A percentile compares a stretch with the other conserved stretches of the same genome.
phyloP scores from a whole-genome alignment of 1,140 invertebrate genomes.

The Dolichoris vasculosae region DNA sequence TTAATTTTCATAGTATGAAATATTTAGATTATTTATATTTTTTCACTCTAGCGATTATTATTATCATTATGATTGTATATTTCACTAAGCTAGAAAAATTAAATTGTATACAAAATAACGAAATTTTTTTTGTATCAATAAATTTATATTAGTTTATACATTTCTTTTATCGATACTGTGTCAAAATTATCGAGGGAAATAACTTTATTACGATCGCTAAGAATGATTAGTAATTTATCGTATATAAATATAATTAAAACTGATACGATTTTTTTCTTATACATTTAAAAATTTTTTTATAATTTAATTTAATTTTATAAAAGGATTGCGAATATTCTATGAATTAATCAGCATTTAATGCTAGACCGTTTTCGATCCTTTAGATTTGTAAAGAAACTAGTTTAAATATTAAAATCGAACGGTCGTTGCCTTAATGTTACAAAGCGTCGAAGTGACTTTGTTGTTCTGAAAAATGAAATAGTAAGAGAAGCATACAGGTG shows the following conservation, averaged over 20 bases:
- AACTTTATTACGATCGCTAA: background rate
- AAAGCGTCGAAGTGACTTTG: too few relatives aligned
- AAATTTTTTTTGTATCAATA: too few relatives aligned
- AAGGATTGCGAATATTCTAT: background rate
- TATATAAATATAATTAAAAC: background rate
- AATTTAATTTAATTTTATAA: background rate
- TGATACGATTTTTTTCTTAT: too few relatives aligned
- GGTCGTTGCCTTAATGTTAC: too few relatives aligned
- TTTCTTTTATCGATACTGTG: background rate
- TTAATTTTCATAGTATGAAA: background rate
- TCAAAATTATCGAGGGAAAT: background rate
- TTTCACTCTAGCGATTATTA: too few relatives aligned
- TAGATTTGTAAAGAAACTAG: constrained; percentile 7
- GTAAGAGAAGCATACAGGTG: background rate
- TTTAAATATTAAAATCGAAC: too few relatives aligned
- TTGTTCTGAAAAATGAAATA: background rate
- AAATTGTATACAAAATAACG: too few relatives aligned
- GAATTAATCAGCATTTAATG: background rate
- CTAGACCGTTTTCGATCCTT: too few relatives aligned
- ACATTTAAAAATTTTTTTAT: background rate
- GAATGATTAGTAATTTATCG: background rate
- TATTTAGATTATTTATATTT: background rate
- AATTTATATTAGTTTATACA: too few relatives aligned
- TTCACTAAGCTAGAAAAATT: too few relatives aligned
- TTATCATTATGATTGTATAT: too few relatives aligned